phyloP scores from a whole-genome alignment of 92 coral and sea anemone species.

The Porites cylindrica region DNA sequence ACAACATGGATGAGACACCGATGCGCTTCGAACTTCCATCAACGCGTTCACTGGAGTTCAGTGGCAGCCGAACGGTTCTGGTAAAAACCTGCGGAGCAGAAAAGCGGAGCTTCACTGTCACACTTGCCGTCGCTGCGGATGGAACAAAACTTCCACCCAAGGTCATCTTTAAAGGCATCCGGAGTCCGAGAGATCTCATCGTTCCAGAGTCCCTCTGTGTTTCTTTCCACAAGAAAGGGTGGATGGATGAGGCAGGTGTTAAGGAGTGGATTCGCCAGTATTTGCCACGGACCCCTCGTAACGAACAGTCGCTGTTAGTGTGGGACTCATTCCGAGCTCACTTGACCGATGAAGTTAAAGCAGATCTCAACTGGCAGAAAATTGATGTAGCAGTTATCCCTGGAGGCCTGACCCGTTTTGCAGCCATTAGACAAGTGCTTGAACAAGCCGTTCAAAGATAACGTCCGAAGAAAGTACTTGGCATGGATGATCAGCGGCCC shows the following conservation, averaged over 20 bases:
- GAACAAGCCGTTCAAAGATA: slow-evolving; percentile 36
- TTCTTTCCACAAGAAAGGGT: too few relatives aligned
- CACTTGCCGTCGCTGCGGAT: not conserved
- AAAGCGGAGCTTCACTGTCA: too few relatives aligned
- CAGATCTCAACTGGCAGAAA: slow-evolving; percentile 26
- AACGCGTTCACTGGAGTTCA: slow-evolving; percentile 17
- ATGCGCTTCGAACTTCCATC: slow-evolving; percentile 17
- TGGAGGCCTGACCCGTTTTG: slow-evolving; percentile 45
- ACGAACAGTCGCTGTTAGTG: not conserved
- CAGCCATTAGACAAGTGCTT: slow-evolving; percentile 41
- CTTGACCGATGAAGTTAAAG: not conserved
- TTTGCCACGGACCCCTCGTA: not conserved
- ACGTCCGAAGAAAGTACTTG: slow-evolving; percentile 35
- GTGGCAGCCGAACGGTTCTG: slow-evolving; percentile 14
- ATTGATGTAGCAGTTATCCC: slow-evolving; percentile 48
- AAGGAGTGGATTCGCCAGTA: slow-evolving; percentile 23
- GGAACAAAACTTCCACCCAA: slow-evolving; percentile 40
- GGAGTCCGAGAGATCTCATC: slow-evolving; percentile 26
- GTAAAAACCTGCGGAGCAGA: slow-evolving; percentile 4
- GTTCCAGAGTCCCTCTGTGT: not conserved
- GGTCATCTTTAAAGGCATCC: slow-evolving; percentile 44
- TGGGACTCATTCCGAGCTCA: too few relatives aligned
- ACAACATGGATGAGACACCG: slow-evolving; percentile 16
- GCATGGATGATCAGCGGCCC: slow-evolving; percentile 39
- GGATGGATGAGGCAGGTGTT: not conserved